A percentile compares a stretch with the other conserved stretches of the same genome.
Conservation (phyloP, 2,888 invertebrate genomes). For the Biston betularia region DNA sequence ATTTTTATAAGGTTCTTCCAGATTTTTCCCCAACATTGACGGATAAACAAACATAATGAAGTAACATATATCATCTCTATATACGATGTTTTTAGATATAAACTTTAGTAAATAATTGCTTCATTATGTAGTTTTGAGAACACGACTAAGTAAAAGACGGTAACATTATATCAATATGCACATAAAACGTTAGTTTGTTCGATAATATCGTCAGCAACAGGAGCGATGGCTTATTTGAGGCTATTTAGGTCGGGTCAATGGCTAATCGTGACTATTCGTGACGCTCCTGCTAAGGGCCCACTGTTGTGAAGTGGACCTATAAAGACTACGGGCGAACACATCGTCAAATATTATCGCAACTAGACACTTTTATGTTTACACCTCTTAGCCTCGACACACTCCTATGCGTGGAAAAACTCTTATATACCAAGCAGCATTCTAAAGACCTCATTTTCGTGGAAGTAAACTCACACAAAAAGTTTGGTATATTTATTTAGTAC, state of each 20-base stretch:
- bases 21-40: conserved; percentile 25
- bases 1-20: conserved; percentile 27
- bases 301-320: conserved; percentile 44
- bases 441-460: conserved; percentile 23
- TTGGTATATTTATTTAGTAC: too few relatives aligned
- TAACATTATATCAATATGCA: conserved; percentile 51
- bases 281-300: conserved; percentile 59
- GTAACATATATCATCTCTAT: conserved; percentile 24
- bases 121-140: conserved; percentile 52
- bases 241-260: conserved; percentile 77
- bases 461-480: conserved; percentile 24
- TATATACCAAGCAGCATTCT: conserved; percentile 26
- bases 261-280: conserved; percentile 70
- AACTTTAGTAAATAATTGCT: conserved; percentile 32
- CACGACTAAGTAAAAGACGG: conserved; percentile 48
- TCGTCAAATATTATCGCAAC: conserved; percentile 36
- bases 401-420: conserved; percentile 13
- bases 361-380: conserved; percentile 27
- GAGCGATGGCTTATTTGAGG: conserved; percentile 67
- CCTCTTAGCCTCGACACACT: conserved; percentile 10
- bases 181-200: conserved; percentile 65
- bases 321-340: conserved; percentile 33
- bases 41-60: conserved; percentile 19
- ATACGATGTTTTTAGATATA: conserved; percentile 7
- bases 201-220: conserved; percentile 65